Percentiles rank a stretch among this genome's conserved stretches.
Evolutionary conservation across 2,797 vertebrate species (phyloP).

Genomic region (Miichthys miiuy): DNA sequence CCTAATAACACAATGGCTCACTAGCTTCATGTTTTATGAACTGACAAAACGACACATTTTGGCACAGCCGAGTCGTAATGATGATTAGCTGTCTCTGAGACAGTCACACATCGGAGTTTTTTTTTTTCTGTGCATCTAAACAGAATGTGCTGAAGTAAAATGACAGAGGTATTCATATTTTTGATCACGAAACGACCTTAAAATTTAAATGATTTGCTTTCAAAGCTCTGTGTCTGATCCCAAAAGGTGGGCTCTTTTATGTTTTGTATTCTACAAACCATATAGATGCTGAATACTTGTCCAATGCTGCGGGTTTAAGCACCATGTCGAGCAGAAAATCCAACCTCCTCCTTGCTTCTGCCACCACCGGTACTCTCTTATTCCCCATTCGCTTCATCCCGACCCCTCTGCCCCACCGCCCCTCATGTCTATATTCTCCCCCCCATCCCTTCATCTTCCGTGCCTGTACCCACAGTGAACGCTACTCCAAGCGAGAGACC

Average conservation of each 20-base stretch:
- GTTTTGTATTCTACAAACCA: conserved; percentile 34
- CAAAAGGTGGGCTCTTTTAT: not conserved
- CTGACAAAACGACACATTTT: conserved; percentile 60
- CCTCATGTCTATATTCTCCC: conserved; percentile 32
- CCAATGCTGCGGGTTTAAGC: conserved; percentile 44
- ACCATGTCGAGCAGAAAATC: conserved; percentile 63
- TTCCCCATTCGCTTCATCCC: conserved; percentile 48
- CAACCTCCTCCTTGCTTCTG: conserved; percentile 52
- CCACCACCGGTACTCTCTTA: conserved; percentile 45
- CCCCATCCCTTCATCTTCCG: conserved; percentile 64
- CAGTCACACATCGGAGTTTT: conserved; percentile 32
- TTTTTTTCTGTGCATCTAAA: conserved; percentile 30
- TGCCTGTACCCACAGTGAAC: conserved; percentile 48
- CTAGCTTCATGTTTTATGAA: conserved; percentile 63
- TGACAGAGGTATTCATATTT: conserved; percentile 1
- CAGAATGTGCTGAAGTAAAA: conserved; percentile 22
- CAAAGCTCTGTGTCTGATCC: not conserved
- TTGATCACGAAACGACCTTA: conserved; percentile 1
- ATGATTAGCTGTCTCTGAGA: conserved; percentile 46
- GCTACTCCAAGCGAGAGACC: conserved; percentile 55
- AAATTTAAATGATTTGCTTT: conserved; percentile 17
- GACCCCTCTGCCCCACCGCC: conserved; percentile 33
- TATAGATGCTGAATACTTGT: conserved; percentile 29
- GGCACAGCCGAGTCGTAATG: conserved; percentile 48
- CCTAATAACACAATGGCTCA: conserved; percentile 64